Conservation (phyloP, 2,797 vertebrate species). For the Melanotaenia maccullochi region DNA sequence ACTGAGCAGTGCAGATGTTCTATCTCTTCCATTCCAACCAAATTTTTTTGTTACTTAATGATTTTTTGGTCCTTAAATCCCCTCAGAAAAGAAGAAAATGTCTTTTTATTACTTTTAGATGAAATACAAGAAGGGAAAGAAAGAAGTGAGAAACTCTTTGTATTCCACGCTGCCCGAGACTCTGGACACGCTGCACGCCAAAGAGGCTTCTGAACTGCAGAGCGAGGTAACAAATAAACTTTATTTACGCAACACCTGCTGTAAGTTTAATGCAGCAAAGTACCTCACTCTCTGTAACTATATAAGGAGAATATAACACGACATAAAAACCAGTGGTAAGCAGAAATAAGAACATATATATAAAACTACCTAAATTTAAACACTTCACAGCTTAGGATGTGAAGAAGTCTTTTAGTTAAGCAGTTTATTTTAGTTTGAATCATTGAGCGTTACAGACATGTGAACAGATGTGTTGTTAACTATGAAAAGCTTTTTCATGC, state of each 20-base stretch:
- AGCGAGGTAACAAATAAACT: constrained; percentile 81
- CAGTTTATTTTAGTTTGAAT: too few species aligned
- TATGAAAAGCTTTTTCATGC: too few species aligned
- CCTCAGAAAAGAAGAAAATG: fast-evolving
- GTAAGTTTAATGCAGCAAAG: background rate
- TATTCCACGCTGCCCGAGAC: constrained; percentile 89
- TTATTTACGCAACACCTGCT: background rate
- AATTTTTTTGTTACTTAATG: background rate
- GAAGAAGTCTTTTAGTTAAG: too few species aligned
- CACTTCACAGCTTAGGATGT: too few species aligned
- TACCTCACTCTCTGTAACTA: background rate
- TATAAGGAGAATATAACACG: too few species aligned
- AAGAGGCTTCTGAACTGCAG: constrained; percentile 85
- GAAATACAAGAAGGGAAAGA: constrained; percentile 87
- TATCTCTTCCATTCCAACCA: background rate
- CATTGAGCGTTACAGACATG: too few species aligned
- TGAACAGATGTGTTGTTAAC: too few species aligned
- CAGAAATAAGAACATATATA: too few species aligned
- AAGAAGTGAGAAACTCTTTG: constrained; percentile 78
- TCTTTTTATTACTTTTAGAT: constrained; percentile 65
- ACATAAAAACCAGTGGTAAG: too few species aligned
- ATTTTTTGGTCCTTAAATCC: background rate
- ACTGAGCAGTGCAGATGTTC: too few species aligned
- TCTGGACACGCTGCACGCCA: constrained; percentile 88
- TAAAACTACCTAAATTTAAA: too few species aligned